phyloP scores from a whole-genome alignment of 2,797 vertebrate genomes.

The Halcyon chelicuti region DNA sequence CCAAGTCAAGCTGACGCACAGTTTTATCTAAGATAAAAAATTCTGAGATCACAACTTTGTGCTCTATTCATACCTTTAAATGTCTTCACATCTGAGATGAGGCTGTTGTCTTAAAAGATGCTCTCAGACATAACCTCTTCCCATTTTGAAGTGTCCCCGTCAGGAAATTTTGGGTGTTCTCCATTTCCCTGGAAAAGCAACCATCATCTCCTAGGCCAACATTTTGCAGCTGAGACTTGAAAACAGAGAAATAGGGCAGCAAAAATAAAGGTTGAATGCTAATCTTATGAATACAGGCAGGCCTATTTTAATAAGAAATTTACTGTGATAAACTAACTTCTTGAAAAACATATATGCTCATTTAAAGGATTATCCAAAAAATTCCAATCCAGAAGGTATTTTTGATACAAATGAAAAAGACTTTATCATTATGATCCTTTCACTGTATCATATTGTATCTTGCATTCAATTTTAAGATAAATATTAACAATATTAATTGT shows the following conservation, averaged over 20 bases:
- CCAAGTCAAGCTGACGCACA: slow-evolving; percentile 11
- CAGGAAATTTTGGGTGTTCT: neutral
- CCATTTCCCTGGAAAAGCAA: slow-evolving; percentile 13
- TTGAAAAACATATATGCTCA: neutral
- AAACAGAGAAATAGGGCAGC: neutral
- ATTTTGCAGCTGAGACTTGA: slow-evolving; percentile 27
- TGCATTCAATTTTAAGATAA: neutral
- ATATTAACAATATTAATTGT: neutral
- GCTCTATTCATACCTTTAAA: neutral
- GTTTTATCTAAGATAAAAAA: neutral
- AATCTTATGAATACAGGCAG: neutral
- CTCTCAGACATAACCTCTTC: neutral
- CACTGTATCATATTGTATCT: neutral
- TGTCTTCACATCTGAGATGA: neutral
- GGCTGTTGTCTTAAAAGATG: neutral
- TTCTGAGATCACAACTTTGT: neutral
- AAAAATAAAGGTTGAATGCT: slow-evolving; percentile 40
- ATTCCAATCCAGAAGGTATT: neutral
- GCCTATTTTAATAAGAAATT: slow-evolving; percentile 12
- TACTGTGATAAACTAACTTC: neutral
- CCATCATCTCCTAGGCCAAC: neutral
- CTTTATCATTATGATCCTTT: neutral
- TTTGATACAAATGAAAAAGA: neutral
- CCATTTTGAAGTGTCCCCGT: neutral
- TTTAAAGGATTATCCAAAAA: neutral